phyloP scores from a whole-genome alignment of 2,888 invertebrate genomes.

The Parnassius apollo region DNA sequence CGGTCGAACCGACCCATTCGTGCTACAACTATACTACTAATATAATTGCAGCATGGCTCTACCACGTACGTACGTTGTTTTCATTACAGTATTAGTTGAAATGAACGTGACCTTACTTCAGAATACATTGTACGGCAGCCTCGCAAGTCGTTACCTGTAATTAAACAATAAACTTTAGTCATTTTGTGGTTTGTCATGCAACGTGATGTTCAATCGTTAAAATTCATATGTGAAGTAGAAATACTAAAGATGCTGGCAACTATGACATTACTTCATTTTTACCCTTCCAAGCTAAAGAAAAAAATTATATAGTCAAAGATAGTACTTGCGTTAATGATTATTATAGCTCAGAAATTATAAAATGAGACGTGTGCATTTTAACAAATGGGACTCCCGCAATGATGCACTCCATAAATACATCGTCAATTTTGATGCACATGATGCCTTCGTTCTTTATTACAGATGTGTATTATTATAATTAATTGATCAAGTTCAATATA shows the following conservation, averaged over 20 bases:
- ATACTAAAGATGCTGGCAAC: background rate
- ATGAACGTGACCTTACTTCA: constrained; percentile 11
- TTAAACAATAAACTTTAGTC: constrained; percentile 15
- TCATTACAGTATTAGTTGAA: constrained; percentile 6
- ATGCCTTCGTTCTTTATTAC: background rate
- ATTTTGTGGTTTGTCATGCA: constrained; percentile 9
- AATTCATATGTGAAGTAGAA: background rate
- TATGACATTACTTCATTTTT: too few species aligned
- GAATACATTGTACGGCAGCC: constrained; percentile 9
- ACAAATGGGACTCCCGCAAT: constrained; percentile 13
- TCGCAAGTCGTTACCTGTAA: constrained; percentile 20
- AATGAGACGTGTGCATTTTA: too few species aligned
- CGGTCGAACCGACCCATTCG: too few species aligned
- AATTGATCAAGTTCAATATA: too few species aligned
- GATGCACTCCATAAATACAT: constrained; percentile 15
- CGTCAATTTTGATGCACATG: background rate
- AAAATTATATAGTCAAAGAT: background rate
- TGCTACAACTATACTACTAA: too few species aligned
- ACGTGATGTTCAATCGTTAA: background rate
- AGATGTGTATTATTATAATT: background rate
- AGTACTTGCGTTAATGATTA: background rate
- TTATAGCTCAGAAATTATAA: too few species aligned
- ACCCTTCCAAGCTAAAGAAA: too few species aligned
- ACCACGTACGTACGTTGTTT: too few species aligned
- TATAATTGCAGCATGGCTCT: too few species aligned